Percentiles rank a stretch among this genome's conserved stretches.
Evolutionary conservation across 2,113 vertebrate species (phyloP).

Genomic region (Atlantisia rogersi): DNA sequence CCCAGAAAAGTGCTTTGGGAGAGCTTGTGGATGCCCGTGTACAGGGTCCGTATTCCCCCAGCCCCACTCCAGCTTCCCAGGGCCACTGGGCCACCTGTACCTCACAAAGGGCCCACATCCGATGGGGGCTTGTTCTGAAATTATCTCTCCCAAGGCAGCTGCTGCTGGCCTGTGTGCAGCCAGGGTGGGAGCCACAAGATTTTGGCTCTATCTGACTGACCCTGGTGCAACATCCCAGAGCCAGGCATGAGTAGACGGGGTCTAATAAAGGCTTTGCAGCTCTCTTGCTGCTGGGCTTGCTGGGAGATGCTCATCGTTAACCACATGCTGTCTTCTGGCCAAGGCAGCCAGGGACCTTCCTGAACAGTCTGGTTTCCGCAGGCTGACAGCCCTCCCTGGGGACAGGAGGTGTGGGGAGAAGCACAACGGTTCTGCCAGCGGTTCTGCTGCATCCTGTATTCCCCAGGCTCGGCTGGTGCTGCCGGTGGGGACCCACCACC

Average conservation of each 20-base stretch:
- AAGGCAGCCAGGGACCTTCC: neutral
- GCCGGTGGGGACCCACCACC: fast-evolving
- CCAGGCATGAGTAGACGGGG: neutral
- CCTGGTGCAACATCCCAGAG: fast-evolving
- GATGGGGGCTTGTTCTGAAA: neutral
- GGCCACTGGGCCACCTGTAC: neutral
- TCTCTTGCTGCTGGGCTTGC: neutral
- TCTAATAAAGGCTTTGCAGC: neutral
- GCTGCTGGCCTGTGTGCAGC: fast-evolving
- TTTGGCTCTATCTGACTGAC: neutral
- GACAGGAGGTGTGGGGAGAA: neutral
- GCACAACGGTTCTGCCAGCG: neutral
- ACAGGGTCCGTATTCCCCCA: neutral
- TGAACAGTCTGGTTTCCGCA: neutral
- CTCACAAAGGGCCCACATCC: fast-evolving
- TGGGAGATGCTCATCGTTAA: neutral
- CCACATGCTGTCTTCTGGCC: fast-evolving
- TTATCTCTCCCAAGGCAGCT: neutral
- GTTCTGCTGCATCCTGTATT: neutral
- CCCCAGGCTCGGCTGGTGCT: neutral
- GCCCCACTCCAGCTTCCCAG: fast-evolving
- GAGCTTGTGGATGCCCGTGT: neutral
- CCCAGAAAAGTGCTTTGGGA: neutral
- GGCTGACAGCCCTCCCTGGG: neutral
- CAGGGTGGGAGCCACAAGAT: fast-evolving